phyloP scores from a whole-genome alignment of 1,140 invertebrate species.

The Diploscapter pachys region DNA sequence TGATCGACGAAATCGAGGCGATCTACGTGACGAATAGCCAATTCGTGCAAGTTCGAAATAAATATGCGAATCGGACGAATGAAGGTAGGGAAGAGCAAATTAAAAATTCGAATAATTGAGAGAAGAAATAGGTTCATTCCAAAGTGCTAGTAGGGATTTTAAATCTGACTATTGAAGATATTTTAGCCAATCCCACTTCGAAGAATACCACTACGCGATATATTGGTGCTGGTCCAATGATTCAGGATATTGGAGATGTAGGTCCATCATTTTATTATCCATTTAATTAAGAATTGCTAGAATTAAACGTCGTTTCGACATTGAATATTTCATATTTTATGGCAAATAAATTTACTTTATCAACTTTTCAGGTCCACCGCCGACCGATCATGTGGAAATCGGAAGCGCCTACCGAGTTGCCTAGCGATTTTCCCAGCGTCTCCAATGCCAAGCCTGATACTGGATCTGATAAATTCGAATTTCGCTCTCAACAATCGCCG shows the following conservation, averaged over 20 bases:
- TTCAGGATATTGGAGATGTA: not conserved
- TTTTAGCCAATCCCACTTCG: not conserved
- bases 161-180: not conserved
- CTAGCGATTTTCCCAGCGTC: slow-evolving; percentile 1
- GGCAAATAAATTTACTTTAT: not conserved
- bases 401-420: not conserved
- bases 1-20: slow-evolving; percentile 6
- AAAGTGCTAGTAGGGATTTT: not conserved
- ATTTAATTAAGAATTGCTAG: not conserved
- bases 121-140: slow-evolving; percentile 5
- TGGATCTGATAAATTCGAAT: too few species aligned
- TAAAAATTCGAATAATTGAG: too few species aligned
- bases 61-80: too few species aligned
- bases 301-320: not conserved
- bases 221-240: not conserved
- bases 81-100: too few species aligned
- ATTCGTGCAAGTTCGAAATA: slow-evolving; percentile 1
- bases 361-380: slow-evolving; percentile 5
- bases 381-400: slow-evolving; percentile 10
- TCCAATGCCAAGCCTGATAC: slow-evolving; percentile 3
- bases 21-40: not conserved
- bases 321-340: not conserved
- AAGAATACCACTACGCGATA: not conserved
- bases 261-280: not conserved
- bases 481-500: too few species aligned